phyloP scores from a whole-genome alignment of 2,113 vertebrate species.

The Diphyllodes magnificus region DNA sequence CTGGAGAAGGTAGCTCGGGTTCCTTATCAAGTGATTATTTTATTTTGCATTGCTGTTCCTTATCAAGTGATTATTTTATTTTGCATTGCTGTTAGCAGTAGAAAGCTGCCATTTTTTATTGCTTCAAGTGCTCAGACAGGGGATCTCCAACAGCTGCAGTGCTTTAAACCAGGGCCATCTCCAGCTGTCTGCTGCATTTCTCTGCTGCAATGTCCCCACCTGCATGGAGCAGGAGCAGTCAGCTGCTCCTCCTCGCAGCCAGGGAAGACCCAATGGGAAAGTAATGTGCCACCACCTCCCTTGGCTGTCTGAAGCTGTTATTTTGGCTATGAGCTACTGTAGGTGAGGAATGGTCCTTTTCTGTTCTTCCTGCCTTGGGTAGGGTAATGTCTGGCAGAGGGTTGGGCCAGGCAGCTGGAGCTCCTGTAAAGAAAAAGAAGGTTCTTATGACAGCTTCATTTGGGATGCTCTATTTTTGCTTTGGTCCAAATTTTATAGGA shows the following conservation, averaged over 20 bases:
- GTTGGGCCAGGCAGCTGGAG: background rate
- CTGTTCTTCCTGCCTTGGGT: background rate
- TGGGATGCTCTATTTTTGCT: background rate
- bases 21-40: background rate
- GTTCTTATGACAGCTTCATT: background rate
- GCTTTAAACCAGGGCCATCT: background rate
- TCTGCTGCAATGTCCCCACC: background rate
- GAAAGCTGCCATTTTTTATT: background rate
- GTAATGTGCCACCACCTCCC: background rate
- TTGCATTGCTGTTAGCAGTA: background rate
- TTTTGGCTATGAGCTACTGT: background rate
- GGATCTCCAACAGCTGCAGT: background rate
- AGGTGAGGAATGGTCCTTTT: background rate
- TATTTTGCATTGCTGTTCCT: background rate
- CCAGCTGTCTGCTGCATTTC: background rate
- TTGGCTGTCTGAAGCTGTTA: background rate
- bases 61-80: background rate
- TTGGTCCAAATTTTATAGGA: background rate
- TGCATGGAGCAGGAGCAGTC: background rate
- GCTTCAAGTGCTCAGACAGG: background rate
- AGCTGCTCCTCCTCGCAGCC: background rate
- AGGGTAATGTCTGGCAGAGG: background rate
- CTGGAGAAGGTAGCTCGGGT: fast-evolving
- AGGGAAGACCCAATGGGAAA: background rate
- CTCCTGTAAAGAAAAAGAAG: background rate